A percentile compares a stretch with the other conserved stretches of the same genome.
phyloP scores from a whole-genome alignment of 2,797 vertebrate genomes.

The Enteromius viviparus region DNA sequence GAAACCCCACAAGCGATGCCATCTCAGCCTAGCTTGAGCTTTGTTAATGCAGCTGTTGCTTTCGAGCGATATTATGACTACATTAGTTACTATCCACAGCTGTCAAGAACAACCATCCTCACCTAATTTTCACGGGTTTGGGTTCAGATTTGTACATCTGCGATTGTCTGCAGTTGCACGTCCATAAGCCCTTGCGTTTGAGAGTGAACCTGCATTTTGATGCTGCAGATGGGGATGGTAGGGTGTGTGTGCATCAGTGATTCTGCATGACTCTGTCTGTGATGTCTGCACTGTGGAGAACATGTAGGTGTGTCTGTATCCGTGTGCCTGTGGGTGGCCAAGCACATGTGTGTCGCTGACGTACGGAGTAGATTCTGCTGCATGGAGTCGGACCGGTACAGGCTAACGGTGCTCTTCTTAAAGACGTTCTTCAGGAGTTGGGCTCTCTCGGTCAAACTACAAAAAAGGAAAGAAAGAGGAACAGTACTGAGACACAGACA shows the following conservation, averaged over 20 bases:
- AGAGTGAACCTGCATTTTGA: slow-evolving; percentile 42
- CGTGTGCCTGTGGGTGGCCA: slow-evolving; percentile 20
- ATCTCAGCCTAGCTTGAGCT: slow-evolving; percentile 2
- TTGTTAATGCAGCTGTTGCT: slow-evolving; percentile 28
- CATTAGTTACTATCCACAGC: slow-evolving; percentile 3
- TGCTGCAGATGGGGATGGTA: slow-evolving; percentile 43
- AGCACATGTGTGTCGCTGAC: slow-evolving; percentile 68
- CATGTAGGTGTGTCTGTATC: slow-evolving; percentile 18
- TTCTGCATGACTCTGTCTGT: slow-evolving; percentile 4
- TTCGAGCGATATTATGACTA: slow-evolving; percentile 3
- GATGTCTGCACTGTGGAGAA: slow-evolving; percentile 8
- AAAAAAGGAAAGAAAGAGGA: slow-evolving; percentile 28
- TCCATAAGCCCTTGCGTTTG: slow-evolving; percentile 32
- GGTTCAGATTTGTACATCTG: slow-evolving; percentile 28
- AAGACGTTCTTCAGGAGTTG: slow-evolving; percentile 98
- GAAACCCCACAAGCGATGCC: not conserved
- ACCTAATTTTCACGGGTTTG: slow-evolving; percentile 19
- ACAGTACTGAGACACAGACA: slow-evolving; percentile 35
- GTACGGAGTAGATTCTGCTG: slow-evolving; percentile 97
- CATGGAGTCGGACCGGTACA: slow-evolving; percentile 94
- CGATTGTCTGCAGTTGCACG: slow-evolving; percentile 28
- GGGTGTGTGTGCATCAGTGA: slow-evolving; percentile 38
- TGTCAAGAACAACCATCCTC: slow-evolving; percentile 17
- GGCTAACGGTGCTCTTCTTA: slow-evolving; percentile 94
- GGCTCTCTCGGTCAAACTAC: slow-evolving; percentile 93